A percentile compares a stretch with the other conserved stretches of the same genome.
phyloP scores from a whole-genome alignment of 1,140 invertebrate genomes.

The Dendroctonus ponderosae region DNA sequence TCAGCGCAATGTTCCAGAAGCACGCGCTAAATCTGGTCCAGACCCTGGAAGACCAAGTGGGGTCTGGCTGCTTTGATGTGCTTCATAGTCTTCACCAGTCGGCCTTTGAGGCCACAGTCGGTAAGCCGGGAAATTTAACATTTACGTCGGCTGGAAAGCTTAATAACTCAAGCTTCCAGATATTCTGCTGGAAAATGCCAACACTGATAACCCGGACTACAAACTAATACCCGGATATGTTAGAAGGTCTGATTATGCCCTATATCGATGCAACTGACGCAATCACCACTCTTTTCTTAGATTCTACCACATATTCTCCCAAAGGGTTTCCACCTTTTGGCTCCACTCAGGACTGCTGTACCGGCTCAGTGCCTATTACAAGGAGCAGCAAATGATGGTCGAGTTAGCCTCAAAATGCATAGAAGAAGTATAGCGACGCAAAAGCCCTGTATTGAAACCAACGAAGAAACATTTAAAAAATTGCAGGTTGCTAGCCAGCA shows the following conservation, averaged over 20 bases:
- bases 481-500: slow-evolving; percentile 10
- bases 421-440: slow-evolving; percentile 10
- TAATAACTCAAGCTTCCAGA: slow-evolving; percentile 17
- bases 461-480: slow-evolving; percentile 16
- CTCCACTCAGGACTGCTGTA: slow-evolving; percentile 18
- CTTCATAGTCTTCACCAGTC: slow-evolving; percentile 24
- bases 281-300: slow-evolving; percentile 6
- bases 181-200: slow-evolving; percentile 29
- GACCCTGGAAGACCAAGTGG: slow-evolving; percentile 4
- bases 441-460: not conserved
- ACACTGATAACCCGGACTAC: slow-evolving; percentile 26
- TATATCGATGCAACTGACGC: not conserved
- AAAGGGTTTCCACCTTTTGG: slow-evolving; percentile 26
- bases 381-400: slow-evolving; percentile 19
- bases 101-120: slow-evolving; percentile 29
- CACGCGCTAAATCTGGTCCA: slow-evolving; percentile 26
- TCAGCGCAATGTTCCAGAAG: slow-evolving; percentile 31
- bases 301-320: slow-evolving; percentile 23
- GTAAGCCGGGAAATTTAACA: slow-evolving; percentile 11
- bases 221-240: slow-evolving; percentile 25
- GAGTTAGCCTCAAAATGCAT: slow-evolving; percentile 11
- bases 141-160: not conserved
- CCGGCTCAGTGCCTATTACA: slow-evolving; percentile 13
- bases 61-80: slow-evolving; percentile 25
- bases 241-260: slow-evolving; percentile 5